Conservation (phyloP, 2,888 invertebrate species). For the Athripsodes cinereus region DNA sequence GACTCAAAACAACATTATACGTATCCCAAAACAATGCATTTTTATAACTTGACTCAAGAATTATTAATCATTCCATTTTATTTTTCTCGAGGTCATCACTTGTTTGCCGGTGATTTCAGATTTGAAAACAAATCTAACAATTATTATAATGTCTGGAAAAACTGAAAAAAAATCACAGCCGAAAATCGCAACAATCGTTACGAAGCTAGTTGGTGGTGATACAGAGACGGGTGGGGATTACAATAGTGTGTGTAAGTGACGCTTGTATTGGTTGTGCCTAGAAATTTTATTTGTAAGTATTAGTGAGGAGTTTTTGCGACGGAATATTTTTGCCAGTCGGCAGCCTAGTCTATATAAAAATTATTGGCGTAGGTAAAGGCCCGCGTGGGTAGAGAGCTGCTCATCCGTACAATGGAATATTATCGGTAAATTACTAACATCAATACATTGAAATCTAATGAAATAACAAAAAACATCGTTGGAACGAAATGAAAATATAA, state of each 20-base stretch:
- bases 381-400: constrained; percentile 7
- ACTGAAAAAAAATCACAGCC: too few species aligned
- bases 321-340: constrained; percentile 9
- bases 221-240: too few species aligned
- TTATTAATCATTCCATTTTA: neutral
- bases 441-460: too few species aligned
- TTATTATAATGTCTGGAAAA: too few species aligned
- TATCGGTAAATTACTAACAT: too few species aligned
- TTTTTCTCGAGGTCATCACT: neutral
- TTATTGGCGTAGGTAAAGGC: constrained; percentile 27
- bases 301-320: neutral
- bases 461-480: too few species aligned
- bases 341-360: constrained; percentile 19
- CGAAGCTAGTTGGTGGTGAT: neutral
- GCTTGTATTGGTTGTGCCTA: neutral
- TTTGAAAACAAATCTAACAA: neutral
- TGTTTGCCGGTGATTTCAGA: neutral
- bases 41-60: neutral
- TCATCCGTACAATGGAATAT: too few species aligned
- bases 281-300: neutral
- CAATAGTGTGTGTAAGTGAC: neutral
- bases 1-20: too few species aligned
- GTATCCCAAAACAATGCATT: too few species aligned
- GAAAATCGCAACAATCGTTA: neutral
- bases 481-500: too few species aligned